Base-by-base conservation (phyloP, 1,140 invertebrate genomes). In the Neodiprion virginianus region DNA sequence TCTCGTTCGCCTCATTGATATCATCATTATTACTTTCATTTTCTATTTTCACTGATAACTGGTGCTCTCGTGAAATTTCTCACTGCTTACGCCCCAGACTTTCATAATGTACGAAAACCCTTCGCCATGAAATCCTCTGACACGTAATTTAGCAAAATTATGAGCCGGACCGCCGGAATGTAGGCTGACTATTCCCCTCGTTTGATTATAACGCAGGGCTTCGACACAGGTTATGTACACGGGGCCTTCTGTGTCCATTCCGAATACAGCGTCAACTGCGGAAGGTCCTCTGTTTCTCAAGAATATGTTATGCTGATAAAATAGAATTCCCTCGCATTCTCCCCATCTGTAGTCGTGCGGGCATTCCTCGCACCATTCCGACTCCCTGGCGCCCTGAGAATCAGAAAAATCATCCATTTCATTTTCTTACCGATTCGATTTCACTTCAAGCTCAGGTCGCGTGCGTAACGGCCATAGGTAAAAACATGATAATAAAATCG, bases 271-370 rank as follows among this genome's bases (percentile, higher is more conserved):
- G 14, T 78, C 71, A 10, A 75, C 8, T 4, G 53, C 65, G 10
- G 75, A 74, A 8, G 75, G 23, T 7, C 78, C 77, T 48, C 74
- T 75, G 47, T 76, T 23, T 12, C 73, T 69, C 8, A 84, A 40
- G 7, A 72, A 61, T n/a, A 83, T 40, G 48, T 85, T 83, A 67
- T 85, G 82, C 17, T 79, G 78, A 47, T 84, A 84, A 1, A 85
- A 47, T 8, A 83, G 23, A 17, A 48, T 77, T 7, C 76, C 78
- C 8, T 72, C 49, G 48, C 78, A 76, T 7, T 72, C 68, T 17
- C 79, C 79, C 9, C 75, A 11, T 28, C 66, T 72, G 69, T 76
- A 68, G 72, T 76, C 75, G 8, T 74, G 75, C 7, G 53, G 53
- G 11, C 9, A 48, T 48, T 66, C 48, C n/a, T 61, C 53, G 53